These are phyloP conservation scores for Isurus oxyrinchus DNA, from an alignment of 2,113 vertebrate genomes.

Conservation along the genomic window DNA sequence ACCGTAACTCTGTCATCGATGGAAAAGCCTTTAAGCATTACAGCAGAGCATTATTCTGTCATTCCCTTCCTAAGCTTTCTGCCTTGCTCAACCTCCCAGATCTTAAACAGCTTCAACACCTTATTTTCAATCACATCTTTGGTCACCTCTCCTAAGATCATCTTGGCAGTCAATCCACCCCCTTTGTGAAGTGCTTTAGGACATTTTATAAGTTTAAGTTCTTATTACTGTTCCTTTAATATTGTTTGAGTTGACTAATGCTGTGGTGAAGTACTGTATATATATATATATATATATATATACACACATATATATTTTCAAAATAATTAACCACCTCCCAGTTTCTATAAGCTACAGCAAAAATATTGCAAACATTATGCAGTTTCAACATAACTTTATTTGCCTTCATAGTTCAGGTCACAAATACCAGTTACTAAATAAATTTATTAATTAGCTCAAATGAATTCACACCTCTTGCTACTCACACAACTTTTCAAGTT, in stretches of 20 bases:
- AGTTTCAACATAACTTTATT: background rate
- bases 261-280: background rate
- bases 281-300: background rate
- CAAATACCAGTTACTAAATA: background rate
- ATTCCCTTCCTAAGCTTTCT: background rate
- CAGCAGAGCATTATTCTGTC: background rate
- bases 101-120: background rate
- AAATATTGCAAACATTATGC: background rate
- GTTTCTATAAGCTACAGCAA: background rate
- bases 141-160: background rate
- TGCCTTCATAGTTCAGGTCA: background rate
- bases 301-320: background rate
- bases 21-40: background rate
- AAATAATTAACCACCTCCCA: background rate
- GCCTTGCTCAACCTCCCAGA: background rate
- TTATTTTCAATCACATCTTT: background rate
- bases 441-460: background rate
- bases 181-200: background rate
- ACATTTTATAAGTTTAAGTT: background rate
- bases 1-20: background rate
- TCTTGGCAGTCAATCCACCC: background rate
- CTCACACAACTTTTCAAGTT: background rate
- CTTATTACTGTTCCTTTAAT: background rate
- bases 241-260: background rate
- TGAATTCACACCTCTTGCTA: background rate